These are phyloP conservation scores for Ahaetulla prasina DNA, from an alignment of 2,113 vertebrate genomes.

Conservation along the genomic window DNA sequence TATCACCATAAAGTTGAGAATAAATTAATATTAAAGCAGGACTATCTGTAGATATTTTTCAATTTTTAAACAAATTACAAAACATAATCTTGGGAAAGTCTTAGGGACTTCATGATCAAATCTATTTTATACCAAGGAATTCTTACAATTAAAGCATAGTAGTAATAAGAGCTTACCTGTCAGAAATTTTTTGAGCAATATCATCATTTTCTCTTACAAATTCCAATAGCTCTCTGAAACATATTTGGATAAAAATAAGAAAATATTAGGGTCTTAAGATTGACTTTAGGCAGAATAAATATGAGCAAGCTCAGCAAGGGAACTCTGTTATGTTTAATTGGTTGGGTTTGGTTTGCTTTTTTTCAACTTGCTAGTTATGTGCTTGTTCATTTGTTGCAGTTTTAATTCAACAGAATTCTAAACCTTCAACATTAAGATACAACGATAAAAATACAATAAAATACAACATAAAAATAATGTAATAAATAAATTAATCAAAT, in stretches of 20 bases:
- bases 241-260: neutral
- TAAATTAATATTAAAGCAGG: neutral
- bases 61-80: neutral
- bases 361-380: neutral
- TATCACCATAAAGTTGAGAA: too few relatives aligned
- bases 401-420: neutral
- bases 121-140: neutral
- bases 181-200: conserved; percentile 82
- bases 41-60: neutral
- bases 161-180: conserved; percentile 72
- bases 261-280: neutral
- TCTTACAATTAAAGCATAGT: neutral
- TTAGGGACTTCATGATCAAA: neutral
- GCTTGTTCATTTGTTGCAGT: neutral
- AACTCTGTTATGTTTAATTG: neutral
- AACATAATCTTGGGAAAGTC: neutral
- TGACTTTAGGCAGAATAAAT: neutral
- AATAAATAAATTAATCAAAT: neutral
- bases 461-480: neutral
- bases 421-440: neutral
- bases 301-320: neutral
- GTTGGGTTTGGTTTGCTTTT: neutral
- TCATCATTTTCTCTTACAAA: conserved; percentile 90
- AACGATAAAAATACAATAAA: neutral
- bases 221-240: conserved; percentile 83